Base-by-base conservation (phyloP, 2,113 vertebrate genomes). In the Etheostoma spectabile region DNA sequence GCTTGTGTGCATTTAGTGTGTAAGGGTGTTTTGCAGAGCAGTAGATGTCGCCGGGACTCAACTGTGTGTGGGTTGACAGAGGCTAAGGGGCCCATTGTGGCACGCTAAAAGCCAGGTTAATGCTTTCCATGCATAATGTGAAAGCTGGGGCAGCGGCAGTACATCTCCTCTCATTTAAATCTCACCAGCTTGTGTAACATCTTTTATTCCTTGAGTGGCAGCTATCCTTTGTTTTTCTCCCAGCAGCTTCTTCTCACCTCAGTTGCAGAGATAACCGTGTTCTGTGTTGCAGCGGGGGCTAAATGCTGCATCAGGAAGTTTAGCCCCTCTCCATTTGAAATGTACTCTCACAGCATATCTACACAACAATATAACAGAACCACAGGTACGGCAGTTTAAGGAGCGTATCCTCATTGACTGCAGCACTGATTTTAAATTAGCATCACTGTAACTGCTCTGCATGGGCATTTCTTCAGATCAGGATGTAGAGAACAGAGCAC, bases 31-130 rank as follows among this genome's bases (percentile, higher is more conserved):
- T 66, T 66, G 56, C 57, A 63, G 38, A 45, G 72, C 75, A 46
- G 35, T 70, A 24, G 68, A 86, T 77, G 79, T 93, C 76, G 56
- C 75, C 14, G 62, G 73, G 55, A 85, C 87, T 93, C 85, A 82
- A 73, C 77, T 78, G 76, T 83, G 80, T 89, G 91, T 83, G 86
- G 83, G 82, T 65, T 91, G 89, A 84, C 86, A 76, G 73, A 70
- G 78, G 86, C 85, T 82, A 78, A 86, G 65, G 83, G 87, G 33
- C 80, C 77, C 79, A 79, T 85, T 90, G 88, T 83, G 77, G 56
- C 84, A 63, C 79, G 46, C 77, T 90, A 91, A 93, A 91, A 93
- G 89, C 84, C 83, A 87, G 82, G 87, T 91, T 93, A 90, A 92
- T 90, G 86, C 91, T 85, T 89, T 55, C 85, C 69, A 66, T 80